Evolutionary conservation across 2,797 vertebrate species (phyloP), one percentile per base, ranked within the genome.

Genomic region (Sciurus vulgaris): DNA sequence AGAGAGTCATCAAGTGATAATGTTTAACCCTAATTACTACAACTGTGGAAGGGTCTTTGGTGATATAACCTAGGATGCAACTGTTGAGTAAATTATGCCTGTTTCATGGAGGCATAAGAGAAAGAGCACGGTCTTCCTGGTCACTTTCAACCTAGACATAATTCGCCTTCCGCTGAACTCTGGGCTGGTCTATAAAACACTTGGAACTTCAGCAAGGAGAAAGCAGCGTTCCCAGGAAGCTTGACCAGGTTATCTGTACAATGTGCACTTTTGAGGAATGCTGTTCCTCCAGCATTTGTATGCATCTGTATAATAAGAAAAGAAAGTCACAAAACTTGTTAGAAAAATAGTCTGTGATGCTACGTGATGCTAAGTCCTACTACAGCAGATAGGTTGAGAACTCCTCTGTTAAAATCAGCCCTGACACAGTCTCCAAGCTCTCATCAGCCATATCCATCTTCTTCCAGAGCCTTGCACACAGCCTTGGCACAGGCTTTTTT

Each of bases 1-100:
- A 51, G 65, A 56, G 54, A 77, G 84, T 33, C 35, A 78, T 87
- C 33, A 3, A 6, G 20, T 49, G 6, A 22, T 59, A 84, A 76
- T 76, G 38, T 94, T 91, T 93, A 96, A 90, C 41, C 15, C 61
- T 84, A 22, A 76, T 61, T 33, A 51, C 41, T 30, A 8, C 15
- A 5, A 30, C 59, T 7, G 2, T 20, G 14, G 28, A 51, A 78
- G 73, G 65, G 14, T 28, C 15, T 79, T 76, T 76, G 63, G 47
- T 44, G 63, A 33, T 35, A 18, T 44, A 65, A 63, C 70, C 9
- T 35, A 49, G 41, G 65, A 33, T 44, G 35, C 15, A 87, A 73
- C 73, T 86, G 18, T 0, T 33, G 17, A 56, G 11, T 54, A 49
- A 90, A 77, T 24, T 13, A 65, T 85, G 41, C 89, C 72, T 44